Conservation (phyloP, 2,113 vertebrate genomes). For the Ochotona curzoniae region DNA sequence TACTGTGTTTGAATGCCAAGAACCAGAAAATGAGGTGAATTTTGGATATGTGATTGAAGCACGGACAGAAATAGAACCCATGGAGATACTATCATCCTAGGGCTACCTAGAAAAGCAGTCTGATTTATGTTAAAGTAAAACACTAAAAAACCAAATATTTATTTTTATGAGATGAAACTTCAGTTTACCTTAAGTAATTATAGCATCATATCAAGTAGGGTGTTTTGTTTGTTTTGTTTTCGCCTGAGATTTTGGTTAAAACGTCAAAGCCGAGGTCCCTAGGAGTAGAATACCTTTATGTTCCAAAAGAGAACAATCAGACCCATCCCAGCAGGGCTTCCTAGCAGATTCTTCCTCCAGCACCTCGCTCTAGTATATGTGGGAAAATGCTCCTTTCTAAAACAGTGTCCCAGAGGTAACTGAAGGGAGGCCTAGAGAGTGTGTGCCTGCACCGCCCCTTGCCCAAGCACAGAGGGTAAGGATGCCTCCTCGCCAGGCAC, state of each 20-base stretch:
- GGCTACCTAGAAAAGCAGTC: background rate
- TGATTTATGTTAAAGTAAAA: slow-evolving; percentile 62
- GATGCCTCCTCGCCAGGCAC: too few relatives aligned
- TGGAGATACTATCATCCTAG: background rate
- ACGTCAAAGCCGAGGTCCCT: background rate
- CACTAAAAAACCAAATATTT: slow-evolving; percentile 10
- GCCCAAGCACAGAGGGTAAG: background rate
- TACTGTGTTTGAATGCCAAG: background rate
- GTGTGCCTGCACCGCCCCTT: background rate
- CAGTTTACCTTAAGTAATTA: slow-evolving; percentile 46
- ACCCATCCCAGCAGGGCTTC: background rate
- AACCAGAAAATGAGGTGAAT: slow-evolving; percentile 25
- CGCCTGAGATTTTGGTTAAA: slow-evolving; percentile 42
- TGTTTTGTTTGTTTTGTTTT: background rate
- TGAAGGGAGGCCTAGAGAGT: background rate
- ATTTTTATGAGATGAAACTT: slow-evolving; percentile 25
- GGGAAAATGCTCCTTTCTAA: background rate
- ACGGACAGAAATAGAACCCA: background rate
- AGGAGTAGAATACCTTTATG: background rate
- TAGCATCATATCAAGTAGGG: slow-evolving; percentile 3
- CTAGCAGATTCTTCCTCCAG: background rate
- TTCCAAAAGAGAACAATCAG: background rate
- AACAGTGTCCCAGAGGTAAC: background rate
- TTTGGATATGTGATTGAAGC: background rate
- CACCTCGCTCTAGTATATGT: background rate